Percentiles rank a stretch among this genome's conserved stretches.
Evolutionary conservation across 2,888 invertebrate species (phyloP).

Genomic region (Cantharis rustica): DNA sequence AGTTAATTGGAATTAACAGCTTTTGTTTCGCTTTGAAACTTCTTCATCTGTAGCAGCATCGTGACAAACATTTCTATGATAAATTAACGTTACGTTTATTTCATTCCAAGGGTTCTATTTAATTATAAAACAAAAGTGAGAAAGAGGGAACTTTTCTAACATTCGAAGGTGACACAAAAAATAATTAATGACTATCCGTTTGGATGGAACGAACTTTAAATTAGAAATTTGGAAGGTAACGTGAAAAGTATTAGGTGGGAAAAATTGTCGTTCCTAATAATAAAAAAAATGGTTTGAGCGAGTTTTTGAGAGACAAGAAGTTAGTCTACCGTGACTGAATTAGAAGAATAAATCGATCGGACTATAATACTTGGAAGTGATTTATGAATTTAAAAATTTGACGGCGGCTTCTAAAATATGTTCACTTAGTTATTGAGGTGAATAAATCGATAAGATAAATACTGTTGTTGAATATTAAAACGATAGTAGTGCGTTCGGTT

Average conservation of each 20-base stretch:
- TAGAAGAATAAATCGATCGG: background rate
- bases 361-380: background rate
- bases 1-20: background rate
- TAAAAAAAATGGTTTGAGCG: background rate
- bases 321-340: background rate
- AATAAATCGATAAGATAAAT: constrained; percentile 23
- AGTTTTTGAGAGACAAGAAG: background rate
- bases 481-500: constrained; percentile 20
- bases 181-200: background rate
- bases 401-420: background rate
- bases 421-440: constrained; percentile 20
- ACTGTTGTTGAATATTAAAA: constrained; percentile 29
- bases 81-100: background rate
- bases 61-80: background rate
- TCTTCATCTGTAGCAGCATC: background rate
- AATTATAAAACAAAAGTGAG: background rate
- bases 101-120: background rate
- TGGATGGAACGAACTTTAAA: background rate
- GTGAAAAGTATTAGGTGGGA: background rate
- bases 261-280: background rate
- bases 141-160: background rate
- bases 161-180: background rate
- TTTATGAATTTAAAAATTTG: background rate
- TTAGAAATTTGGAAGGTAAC: background rate
- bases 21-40: background rate